Evolutionary conservation across 2,797 vertebrate genomes (phyloP), one percentile per base, ranked within the genome.

Genomic region (Cirrhinus mrigala): DNA sequence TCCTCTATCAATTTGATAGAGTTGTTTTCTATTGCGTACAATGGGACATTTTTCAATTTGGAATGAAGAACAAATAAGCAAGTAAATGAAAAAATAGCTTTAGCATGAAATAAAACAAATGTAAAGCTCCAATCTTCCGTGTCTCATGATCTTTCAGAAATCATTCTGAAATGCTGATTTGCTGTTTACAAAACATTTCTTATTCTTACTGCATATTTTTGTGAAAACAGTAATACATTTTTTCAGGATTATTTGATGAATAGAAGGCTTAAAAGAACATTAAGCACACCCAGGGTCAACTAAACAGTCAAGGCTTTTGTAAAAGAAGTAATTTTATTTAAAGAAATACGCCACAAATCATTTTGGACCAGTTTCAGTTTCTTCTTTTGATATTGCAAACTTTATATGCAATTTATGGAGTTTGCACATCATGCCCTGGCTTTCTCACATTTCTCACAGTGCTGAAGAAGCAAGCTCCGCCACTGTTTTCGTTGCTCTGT

Each of bases 141-240:
- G 70, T 73, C 44, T 16, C n/a, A 27, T 73, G 7, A 48, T 48
- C n/a, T n/a, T 71, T 71, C 44, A 48, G n/a, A 71, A 73, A 73
- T 27, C 1, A 48, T 27, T 73, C 1, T 27, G 10, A 73, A 9
- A 73, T 73, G 40, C 11, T 7, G 12, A 71, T 71, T 46, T 71
- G 12, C 40, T 46, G 22, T 11, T 70, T 12, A n/a, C 1, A 3
- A 44, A 15, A 46, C 40, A 44, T 44, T 14, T 14, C 14, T 48
- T 48, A 44, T 44, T 44, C 1, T 60, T 12, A 60, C 56, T 60
- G n/a, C 62, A 16, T 16, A 16, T 69, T 40, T 69, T 37, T 40
- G 68, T 44, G 18, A 20, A 40, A 69, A 69, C 2, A 22, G 9
- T 40, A 6, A 12, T 44, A 1, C 22, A 11, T 69, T 40, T 11